Evolutionary conservation across 2,113 vertebrate genomes (phyloP).

Genomic region (Pogonocichla stellata): DNA sequence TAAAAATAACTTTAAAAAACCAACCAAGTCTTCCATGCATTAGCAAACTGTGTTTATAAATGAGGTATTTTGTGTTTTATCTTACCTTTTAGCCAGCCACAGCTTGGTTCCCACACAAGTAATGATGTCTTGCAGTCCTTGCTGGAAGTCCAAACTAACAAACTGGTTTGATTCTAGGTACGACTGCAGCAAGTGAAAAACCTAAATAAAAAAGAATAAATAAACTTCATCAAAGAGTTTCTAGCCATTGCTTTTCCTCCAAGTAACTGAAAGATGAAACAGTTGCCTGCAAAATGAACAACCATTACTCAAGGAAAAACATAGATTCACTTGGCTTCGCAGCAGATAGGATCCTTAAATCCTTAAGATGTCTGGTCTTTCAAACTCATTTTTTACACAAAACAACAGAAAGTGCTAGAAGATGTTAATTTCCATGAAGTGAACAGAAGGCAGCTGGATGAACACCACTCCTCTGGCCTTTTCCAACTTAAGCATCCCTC

Average conservation of each 20-base stretch:
- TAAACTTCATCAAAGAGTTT: neutral
- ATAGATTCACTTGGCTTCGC: neutral
- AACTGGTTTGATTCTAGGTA: constrained; percentile 85
- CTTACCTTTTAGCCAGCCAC: constrained; percentile 92
- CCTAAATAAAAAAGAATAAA: constrained; percentile 69
- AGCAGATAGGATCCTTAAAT: neutral
- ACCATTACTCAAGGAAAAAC: neutral
- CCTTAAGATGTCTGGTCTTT: neutral
- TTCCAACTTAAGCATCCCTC: neutral
- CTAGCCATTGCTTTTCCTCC: constrained; percentile 28
- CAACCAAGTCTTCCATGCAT: neutral
- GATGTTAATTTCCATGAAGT: neutral
- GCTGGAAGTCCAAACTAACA: constrained; percentile 71
- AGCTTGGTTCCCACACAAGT: constrained; percentile 77
- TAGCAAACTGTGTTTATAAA: neutral
- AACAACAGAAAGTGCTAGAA: neutral
- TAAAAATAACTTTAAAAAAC: neutral
- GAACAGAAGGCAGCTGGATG: neutral
- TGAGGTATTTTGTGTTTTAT: neutral
- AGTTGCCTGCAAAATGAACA: constrained; percentile 25
- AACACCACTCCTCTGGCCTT: neutral
- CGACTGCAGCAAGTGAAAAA: constrained; percentile 87
- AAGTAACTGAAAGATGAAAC: constrained; percentile 5
- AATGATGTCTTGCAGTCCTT: constrained; percentile 72
- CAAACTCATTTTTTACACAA: neutral